Evolutionary conservation across 2,113 vertebrate genomes (phyloP).

Genomic region (Solea solea): DNA sequence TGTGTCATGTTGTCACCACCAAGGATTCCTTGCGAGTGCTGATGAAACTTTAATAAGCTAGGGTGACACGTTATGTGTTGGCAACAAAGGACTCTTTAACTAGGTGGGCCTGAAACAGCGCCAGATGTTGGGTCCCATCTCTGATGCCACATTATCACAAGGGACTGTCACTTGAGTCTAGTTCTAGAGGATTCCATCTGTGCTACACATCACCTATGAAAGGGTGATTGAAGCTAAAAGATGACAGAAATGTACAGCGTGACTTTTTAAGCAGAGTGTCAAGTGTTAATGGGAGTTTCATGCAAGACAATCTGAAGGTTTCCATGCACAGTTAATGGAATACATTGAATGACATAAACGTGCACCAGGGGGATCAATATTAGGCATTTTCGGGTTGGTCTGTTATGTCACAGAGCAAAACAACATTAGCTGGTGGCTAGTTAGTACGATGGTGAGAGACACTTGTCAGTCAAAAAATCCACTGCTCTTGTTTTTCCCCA

Average conservation of each 20-base stretch:
- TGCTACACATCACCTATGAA: constrained; percentile 7
- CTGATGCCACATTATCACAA: constrained; percentile 41
- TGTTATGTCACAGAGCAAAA: too few relatives aligned
- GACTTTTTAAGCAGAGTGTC: constrained; percentile 27
- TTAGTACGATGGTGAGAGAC: too few relatives aligned
- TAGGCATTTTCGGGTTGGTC: too few relatives aligned
- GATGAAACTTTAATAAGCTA: constrained; percentile 68
- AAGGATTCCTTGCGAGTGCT: constrained; percentile 42
- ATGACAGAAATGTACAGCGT: constrained; percentile 37
- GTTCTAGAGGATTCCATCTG: constrained; percentile 46
- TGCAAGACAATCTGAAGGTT: too few relatives aligned
- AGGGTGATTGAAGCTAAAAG: constrained; percentile 14
- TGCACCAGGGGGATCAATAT: too few relatives aligned
- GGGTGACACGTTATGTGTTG: constrained; percentile 42
- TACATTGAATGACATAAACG: too few relatives aligned
- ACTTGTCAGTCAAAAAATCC: too few relatives aligned
- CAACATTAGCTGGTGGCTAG: too few relatives aligned
- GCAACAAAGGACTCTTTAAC: constrained; percentile 56
- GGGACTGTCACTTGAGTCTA: constrained; percentile 46
- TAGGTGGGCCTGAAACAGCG: constrained; percentile 52
- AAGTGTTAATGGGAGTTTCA: constrained; percentile 33
- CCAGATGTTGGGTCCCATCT: constrained; percentile 62
- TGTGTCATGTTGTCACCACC: constrained; percentile 48
- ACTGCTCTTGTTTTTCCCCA: too few relatives aligned
- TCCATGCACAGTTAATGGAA: too few relatives aligned